These are phyloP conservation scores for Tenodera sinensis DNA, from an alignment of 2,888 invertebrate species.

Conservation along the genomic window DNA sequence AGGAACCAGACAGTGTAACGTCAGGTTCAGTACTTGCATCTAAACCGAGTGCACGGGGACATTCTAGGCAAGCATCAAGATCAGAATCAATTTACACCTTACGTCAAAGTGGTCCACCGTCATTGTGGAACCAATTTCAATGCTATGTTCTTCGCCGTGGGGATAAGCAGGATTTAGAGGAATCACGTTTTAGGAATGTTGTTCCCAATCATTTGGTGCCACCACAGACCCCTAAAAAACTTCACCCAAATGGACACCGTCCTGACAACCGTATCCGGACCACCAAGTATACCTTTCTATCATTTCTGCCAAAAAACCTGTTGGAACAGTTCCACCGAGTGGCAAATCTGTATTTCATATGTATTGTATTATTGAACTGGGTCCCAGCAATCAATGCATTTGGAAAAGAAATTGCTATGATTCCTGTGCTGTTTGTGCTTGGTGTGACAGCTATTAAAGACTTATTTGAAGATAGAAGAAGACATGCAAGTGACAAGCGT, in stretches of 20 bases:
- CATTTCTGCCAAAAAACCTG: slow-evolving; percentile 92
- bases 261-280: slow-evolving; percentile 84
- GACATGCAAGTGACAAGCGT: slow-evolving; percentile 86
- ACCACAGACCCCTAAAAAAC: slow-evolving; percentile 71
- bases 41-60: slow-evolving; percentile 52
- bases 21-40: slow-evolving; percentile 50
- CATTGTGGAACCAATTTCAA: slow-evolving; percentile 66
- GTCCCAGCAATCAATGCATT: slow-evolving; percentile 91
- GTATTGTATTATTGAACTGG: slow-evolving; percentile 95
- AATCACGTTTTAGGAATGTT: slow-evolving; percentile 66
- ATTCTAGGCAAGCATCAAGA: slow-evolving; percentile 83
- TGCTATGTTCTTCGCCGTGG: slow-evolving; percentile 56
- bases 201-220: slow-evolving; percentile 84
- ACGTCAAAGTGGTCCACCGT: slow-evolving; percentile 63
- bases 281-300: slow-evolving; percentile 90
- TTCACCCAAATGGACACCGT: slow-evolving; percentile 79
- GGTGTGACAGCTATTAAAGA: slow-evolving; percentile 93
- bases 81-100: slow-evolving; percentile 88
- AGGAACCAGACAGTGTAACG: slow-evolving; percentile 55
- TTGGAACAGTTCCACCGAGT: slow-evolving; percentile 97
- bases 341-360: slow-evolving; percentile 96
- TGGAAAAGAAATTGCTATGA: slow-evolving; percentile 92
- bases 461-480: slow-evolving; percentile 86
- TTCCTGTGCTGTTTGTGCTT: slow-evolving; percentile 91
- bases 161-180: slow-evolving; percentile 55